phyloP scores from a whole-genome alignment of 1,140 invertebrate species.

The Hypsibius dujardini region DNA sequence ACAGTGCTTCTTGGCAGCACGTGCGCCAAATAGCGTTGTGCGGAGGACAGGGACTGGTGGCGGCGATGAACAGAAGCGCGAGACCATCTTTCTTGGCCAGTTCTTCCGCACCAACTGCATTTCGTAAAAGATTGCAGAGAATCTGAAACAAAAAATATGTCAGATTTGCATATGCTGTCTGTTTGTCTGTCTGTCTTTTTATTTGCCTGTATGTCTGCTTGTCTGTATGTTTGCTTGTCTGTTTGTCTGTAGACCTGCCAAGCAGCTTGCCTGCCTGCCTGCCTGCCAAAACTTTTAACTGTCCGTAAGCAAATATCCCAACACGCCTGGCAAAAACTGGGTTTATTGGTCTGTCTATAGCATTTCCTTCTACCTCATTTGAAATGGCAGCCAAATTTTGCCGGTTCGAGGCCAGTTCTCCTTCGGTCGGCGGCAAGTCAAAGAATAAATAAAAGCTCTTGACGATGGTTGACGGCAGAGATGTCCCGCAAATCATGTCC shows the following conservation, averaged over 20 bases:
- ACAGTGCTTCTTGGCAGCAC: constrained; percentile 87
- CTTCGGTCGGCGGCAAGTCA: constrained; percentile 64
- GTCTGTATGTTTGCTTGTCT: too few species aligned
- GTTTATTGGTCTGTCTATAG: too few species aligned
- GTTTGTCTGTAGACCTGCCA: too few species aligned
- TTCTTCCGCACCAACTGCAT: constrained; percentile 75
- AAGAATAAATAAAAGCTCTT: constrained; percentile 98
- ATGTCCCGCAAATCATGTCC: constrained; percentile 81
- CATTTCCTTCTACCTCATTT: too few species aligned
- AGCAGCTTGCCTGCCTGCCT: too few species aligned
- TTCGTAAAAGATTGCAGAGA: constrained; percentile 76
- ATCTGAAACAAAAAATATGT: constrained; percentile 45
- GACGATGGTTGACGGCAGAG: constrained; percentile 87
- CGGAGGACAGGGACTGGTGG: constrained; percentile 76
- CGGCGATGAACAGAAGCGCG: constrained; percentile 80
- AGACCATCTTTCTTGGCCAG: constrained; percentile 87
- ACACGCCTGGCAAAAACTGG: too few species aligned
- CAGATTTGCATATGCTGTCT: too few species aligned
- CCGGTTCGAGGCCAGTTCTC: constrained; percentile 14
- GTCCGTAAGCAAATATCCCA: too few species aligned
- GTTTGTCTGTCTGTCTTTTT: too few species aligned
- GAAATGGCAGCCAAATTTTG: not conserved
- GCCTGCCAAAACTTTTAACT: too few species aligned
- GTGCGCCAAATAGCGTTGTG: constrained; percentile 90
- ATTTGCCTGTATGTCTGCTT: too few species aligned